These are phyloP conservation scores for Samia ricini DNA, from an alignment of 1,140 invertebrate genomes.

Conservation along the genomic window DNA sequence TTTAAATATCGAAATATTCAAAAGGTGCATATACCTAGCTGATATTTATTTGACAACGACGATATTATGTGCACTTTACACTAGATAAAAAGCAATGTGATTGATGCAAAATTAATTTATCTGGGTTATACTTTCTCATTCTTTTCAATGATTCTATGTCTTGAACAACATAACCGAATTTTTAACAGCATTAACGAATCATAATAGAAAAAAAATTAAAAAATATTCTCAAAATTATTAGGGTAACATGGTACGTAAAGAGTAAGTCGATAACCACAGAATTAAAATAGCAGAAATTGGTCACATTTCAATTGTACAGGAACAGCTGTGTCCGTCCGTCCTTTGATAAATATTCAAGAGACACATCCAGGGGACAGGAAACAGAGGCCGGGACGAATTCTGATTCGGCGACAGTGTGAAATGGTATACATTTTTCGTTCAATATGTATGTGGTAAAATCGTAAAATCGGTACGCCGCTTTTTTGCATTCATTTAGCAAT, in stretches of 20 bases:
- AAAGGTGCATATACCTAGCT: too few species aligned
- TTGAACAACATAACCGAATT: too few species aligned
- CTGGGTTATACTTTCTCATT: too few species aligned
- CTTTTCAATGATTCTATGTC: too few species aligned
- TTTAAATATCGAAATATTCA: too few species aligned
- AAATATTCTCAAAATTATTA: too few species aligned
- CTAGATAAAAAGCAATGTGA: too few species aligned
- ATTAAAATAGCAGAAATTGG: conserved; percentile 35
- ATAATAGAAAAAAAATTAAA: background rate
- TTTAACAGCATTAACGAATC: too few species aligned
- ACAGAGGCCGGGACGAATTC: conserved; percentile 12
- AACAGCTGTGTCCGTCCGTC: conserved; percentile 20
- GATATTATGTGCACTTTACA: too few species aligned
- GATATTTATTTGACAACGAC: too few species aligned
- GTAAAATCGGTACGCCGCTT: background rate
- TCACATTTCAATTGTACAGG: conserved; percentile 31
- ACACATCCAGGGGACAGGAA: conserved; percentile 11
- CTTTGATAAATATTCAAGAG: conserved; percentile 44
- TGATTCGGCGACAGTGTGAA: conserved; percentile 15
- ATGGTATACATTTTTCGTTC: background rate
- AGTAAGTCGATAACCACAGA: conserved; percentile 10
- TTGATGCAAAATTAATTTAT: too few species aligned
- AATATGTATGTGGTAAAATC: background rate
- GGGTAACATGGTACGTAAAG: background rate
- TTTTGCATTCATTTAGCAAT: background rate